Evolutionary conservation across 1,140 invertebrate species (phyloP), one percentile per base, ranked within the genome.

Genomic region (Lutraria rhynchaena): DNA sequence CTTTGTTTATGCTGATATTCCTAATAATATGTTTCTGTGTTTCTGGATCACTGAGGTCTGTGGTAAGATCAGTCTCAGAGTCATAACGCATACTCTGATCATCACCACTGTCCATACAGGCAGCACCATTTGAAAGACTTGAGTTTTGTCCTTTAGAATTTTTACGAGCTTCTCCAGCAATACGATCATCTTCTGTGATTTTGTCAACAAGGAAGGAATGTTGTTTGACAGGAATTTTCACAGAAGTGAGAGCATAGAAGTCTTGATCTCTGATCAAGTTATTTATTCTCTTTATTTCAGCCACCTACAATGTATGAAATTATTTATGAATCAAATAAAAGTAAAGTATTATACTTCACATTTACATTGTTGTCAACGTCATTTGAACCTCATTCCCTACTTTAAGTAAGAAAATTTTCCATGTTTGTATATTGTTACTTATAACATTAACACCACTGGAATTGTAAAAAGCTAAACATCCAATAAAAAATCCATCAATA

Each of bases 181-280:
- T 82, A 24, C 71, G 17, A 29, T 85, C 67, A 51, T 87, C 73
- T 41, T 81, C 46, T 55, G 46, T 58, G 22, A 87, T 74, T 33
- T 70, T 41, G 81, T 89, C 87, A n/a, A 85, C 83, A 19, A 90
- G 73, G 24, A 87, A 65, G 4, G 88, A 88, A 83, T 86, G 82
- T 71, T 75, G 74, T 24, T 61, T 86, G 31, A 90, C 82, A 0
- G 89, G 89, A 9, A 90, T 84, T 76, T 90, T 90, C 9, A 90
- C 73, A 31, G 57, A 58, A 49, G 83, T 87, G 31, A 89, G 71
- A n/a, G 85, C 89, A 85, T 85, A 89, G 53, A 90, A 89, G 44
- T 90, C 89, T 83, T 89, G 88, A 78, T 90, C 89, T 41, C 75
- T 82, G 22, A 90, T 89, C n/a, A 90, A 70, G 44, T 90, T 89